Base-by-base conservation (phyloP, 2,797 vertebrate species). In the Urocyon cinereoargenteus region DNA sequence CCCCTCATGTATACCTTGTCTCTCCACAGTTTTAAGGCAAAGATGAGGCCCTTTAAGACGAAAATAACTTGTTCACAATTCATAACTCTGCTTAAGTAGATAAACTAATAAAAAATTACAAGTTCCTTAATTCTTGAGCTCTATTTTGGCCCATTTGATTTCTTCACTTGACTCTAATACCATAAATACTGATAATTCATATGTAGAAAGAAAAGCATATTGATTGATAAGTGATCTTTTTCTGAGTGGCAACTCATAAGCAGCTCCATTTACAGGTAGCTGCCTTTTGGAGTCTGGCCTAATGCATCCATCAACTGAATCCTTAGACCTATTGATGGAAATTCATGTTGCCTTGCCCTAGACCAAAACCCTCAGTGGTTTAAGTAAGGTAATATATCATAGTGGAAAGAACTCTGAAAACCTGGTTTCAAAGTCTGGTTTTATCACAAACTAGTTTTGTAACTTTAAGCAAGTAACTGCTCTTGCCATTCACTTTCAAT, bases 41-140 rank as follows among this genome's bases (percentile, higher is more conserved):
- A 10, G 34, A 62, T 68, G 53, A 86, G 21, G 26, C 7, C 31
- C 8, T 66, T 70, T 51, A 62, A 92, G 61, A 70, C n/a, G 5
- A 64, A 94, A 86, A 77, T 93, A 49, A 75, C 83, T 84, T 96
- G 11, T 82, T 97, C 3, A 18, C 68, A 92, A 94, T 88, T 92
- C 68, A 92, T 49, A 86, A n/a, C 21, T 96, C 28, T 70, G 28
- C 31, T 57, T 92, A 70, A 51, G 34, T 87, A 94, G 87, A 68
- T 59, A 61, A 6, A 51, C 22, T 36, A 64, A 84, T 59, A 89
- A 84, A 84, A 83, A 83, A 78, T 66, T 84, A 9, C 61, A 79
- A 53, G 2, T 62, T 96, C 22, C 75, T 91, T 92, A 92, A 70
- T 90, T 66, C 26, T 57, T 77, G 36, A 82, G 28, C 77, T 95